phyloP scores from a whole-genome alignment of 2,113 vertebrate species.

The Furnarius figulus region DNA sequence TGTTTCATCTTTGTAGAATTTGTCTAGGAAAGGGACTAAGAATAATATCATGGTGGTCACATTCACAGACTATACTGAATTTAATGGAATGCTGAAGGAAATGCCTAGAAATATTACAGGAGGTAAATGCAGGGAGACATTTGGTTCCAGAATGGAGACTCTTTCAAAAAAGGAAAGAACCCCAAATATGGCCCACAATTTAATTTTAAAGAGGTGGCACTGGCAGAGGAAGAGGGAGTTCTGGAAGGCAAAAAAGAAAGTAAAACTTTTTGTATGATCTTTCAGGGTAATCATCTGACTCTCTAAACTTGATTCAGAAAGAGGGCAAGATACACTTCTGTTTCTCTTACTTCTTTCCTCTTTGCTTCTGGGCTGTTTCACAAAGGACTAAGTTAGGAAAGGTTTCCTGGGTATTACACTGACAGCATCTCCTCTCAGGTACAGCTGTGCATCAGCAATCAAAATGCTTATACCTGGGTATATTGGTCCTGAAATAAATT shows the following conservation, averaged over 20 bases:
- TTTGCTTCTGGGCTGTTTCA: background rate
- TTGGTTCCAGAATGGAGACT: background rate
- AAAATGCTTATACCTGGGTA: background rate
- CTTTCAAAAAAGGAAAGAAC: background rate
- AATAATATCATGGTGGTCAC: background rate
- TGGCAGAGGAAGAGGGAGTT: background rate
- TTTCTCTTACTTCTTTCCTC: background rate
- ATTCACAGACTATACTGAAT: background rate
- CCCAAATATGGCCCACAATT: background rate
- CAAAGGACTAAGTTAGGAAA: background rate
- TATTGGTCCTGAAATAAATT: background rate
- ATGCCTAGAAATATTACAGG: background rate
- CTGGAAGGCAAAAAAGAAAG: background rate
- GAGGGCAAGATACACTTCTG: background rate
- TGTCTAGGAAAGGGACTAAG: background rate
- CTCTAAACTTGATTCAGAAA: background rate
- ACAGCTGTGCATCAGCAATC: background rate
- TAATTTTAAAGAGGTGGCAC: background rate
- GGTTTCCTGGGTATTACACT: background rate
- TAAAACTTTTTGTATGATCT: background rate
- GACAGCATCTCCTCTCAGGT: background rate
- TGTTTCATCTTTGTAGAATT: background rate
- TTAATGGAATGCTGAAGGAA: background rate
- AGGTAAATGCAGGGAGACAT: background rate
- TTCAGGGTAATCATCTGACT: background rate